Evolutionary conservation across 1,140 invertebrate genomes (phyloP), one percentile per base, ranked within the genome.

Genomic region (Saccostrea glomerata): DNA sequence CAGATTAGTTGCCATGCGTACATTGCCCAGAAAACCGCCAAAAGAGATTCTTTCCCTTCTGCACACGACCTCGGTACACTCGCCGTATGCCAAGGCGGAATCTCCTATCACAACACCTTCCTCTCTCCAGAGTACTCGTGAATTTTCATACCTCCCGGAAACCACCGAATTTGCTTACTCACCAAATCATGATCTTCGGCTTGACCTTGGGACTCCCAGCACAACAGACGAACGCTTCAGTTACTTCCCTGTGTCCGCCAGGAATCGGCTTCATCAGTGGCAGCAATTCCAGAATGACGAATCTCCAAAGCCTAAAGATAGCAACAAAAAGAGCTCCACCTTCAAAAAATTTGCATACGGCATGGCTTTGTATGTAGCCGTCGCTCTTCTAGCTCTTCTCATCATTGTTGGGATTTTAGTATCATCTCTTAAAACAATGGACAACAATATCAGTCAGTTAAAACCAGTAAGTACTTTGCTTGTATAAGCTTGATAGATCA

Each of bases 11-110:
- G 84, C 84, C 17, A 36, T 85, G n/a, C 54, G 56, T 11, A 85
- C 84, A 9, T 63, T 85, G 84, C 84, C 84, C 55, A 58, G 84
- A 85, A 54, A 63, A 60, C 84, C 84, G 63, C 84, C 84, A 85
- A 85, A 85, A 30, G 84, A 63, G 25, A 36, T 85, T 23, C 56
- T 85, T 55, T 54, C 84, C 17, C 55, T 85, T 4, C 36, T 85
- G 56, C 47, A 36, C 9, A 60, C 56, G 1, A 56, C 40, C 12
- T 11, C 47, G 9, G n/a, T 54, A 47, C 40, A n/a, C 20, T 54
- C 40, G 17, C 82, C 82, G 2, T 54, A 56, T 20, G 47, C 7
- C 3, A 47, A 23, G 36, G 56, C 25, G 2, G 56, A 85, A 20
- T 58, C 30, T 15, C 23, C 55, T 12, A n/a, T 58, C 15, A 23